phyloP scores from a whole-genome alignment of 2,888 invertebrate genomes.

The Nymphalis urticae region DNA sequence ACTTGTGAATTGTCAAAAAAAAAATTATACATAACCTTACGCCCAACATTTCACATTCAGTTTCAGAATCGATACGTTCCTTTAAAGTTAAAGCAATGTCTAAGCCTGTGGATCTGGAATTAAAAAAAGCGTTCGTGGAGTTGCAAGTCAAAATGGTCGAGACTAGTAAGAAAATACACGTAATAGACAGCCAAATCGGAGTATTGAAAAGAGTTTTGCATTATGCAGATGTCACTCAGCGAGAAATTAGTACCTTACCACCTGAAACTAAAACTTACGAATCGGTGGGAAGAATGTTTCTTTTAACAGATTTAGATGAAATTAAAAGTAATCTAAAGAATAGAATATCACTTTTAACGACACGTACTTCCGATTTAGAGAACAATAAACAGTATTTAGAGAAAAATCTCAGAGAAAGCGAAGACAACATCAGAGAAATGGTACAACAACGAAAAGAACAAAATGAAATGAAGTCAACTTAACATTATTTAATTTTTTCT shows the following conservation, averaged over 20 bases:
- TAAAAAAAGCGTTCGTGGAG: slow-evolving; percentile 89
- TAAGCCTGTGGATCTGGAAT: slow-evolving; percentile 80
- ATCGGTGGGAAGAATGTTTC: slow-evolving; percentile 92
- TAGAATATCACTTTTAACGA: slow-evolving; percentile 78
- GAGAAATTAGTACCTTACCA: slow-evolving; percentile 83
- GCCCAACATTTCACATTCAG: background rate
- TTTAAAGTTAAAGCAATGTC: slow-evolving; percentile 56
- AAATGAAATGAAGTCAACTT: slow-evolving; percentile 53
- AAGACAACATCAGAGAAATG: slow-evolving; percentile 92
- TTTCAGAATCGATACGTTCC: background rate
- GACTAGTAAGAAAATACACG: slow-evolving; percentile 88
- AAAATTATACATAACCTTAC: slow-evolving; percentile 10
- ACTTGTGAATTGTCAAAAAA: slow-evolving; percentile 2
- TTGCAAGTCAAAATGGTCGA: slow-evolving; percentile 91
- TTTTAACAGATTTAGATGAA: slow-evolving; percentile 84
- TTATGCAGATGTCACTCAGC: slow-evolving; percentile 87
- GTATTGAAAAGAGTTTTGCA: slow-evolving; percentile 84
- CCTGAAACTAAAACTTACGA: slow-evolving; percentile 87
- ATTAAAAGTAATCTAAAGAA: slow-evolving; percentile 84
- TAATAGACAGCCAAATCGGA: slow-evolving; percentile 90
- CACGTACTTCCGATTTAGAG: slow-evolving; percentile 87
- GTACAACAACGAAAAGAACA: slow-evolving; percentile 85
- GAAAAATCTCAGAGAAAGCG: slow-evolving; percentile 90
- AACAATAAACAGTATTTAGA: slow-evolving; percentile 90
- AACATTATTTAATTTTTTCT: slow-evolving; percentile 24